Percentiles rank a stretch among this genome's conserved stretches.
These are phyloP conservation scores for Halocynthia roretzi DNA, from an alignment of 23 tunicate genomes.

Conservation along the genomic window DNA sequence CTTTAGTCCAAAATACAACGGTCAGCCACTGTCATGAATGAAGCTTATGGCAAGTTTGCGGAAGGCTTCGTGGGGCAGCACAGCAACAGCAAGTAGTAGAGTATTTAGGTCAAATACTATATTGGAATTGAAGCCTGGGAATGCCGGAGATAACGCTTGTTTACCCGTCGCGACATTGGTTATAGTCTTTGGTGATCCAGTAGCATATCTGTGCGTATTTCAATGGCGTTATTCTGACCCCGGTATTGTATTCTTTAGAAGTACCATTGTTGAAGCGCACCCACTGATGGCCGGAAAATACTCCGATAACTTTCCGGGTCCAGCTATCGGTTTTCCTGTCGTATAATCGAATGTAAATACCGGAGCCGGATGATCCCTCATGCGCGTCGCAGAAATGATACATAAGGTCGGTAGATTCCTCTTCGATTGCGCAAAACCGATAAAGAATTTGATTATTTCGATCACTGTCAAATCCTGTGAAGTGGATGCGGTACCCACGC, in stretches of 20 bases:
- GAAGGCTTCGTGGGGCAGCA: too few relatives aligned
- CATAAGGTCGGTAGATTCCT: conserved; percentile 77
- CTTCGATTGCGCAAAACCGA: conserved; percentile 67
- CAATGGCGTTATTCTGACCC: conserved; percentile 70
- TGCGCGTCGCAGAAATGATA: conserved; percentile 84
- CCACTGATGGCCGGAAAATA: conserved; percentile 86
- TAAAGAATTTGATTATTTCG: conserved; percentile 30
- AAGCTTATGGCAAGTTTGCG: too few relatives aligned
- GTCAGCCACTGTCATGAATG: too few relatives aligned
- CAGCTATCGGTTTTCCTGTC: conserved; percentile 34
- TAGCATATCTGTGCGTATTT: conserved; percentile 83
- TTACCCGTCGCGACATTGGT: conserved; percentile 50
- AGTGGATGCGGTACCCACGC: conserved; percentile 56
- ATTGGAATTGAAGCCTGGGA: too few relatives aligned
- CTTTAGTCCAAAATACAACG: too few relatives aligned
- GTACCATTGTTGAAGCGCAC: conserved; percentile 51
- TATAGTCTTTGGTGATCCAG: conserved; percentile 76
- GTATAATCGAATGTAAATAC: conserved; percentile 69
- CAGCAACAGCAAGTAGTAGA: too few relatives aligned
- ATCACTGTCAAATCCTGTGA: conserved; percentile 60
- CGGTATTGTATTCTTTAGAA: conserved; percentile 84
- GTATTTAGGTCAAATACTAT: too few relatives aligned
- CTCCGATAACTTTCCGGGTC: conserved; percentile 77
- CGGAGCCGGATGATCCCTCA: conserved; percentile 76
- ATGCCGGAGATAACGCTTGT: background rate